These are phyloP conservation scores for Lepidurus packardi DNA, from an alignment of 1,140 invertebrate genomes.

Conservation along the genomic window DNA sequence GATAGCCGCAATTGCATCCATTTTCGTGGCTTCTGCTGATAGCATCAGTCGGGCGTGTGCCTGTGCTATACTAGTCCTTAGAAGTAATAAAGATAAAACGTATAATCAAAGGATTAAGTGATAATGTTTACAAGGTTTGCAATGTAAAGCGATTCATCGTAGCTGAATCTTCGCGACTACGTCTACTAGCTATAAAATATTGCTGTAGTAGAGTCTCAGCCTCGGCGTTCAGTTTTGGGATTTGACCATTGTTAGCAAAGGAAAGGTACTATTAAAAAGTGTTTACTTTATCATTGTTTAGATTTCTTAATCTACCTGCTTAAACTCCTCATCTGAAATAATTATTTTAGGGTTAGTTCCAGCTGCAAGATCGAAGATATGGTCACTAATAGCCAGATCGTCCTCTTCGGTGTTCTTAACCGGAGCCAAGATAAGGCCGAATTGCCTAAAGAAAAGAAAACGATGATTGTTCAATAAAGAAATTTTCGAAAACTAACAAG, in stretches of 20 bases:
- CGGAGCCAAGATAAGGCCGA: neutral
- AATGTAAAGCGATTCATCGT: neutral
- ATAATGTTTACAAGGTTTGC: neutral
- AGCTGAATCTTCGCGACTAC: neutral
- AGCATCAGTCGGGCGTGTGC: neutral
- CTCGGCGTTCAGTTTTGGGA: neutral
- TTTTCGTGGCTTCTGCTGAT: neutral
- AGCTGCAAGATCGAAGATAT: neutral
- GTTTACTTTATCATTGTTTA: neutral
- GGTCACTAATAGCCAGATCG: neutral
- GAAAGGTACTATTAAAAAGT: neutral
- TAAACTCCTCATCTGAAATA: neutral
- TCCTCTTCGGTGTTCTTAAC: neutral
- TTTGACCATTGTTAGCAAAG: neutral
- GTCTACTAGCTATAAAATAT: neutral
- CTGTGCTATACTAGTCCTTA: neutral
- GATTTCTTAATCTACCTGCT: neutral
- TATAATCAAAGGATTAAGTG: conserved; percentile 2
- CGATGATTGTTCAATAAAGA: neutral
- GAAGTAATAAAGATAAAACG: neutral
- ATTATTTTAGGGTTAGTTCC: neutral
- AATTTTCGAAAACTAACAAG: neutral
- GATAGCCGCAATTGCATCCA: neutral
- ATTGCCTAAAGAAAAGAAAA: neutral
- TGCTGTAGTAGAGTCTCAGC: neutral